Conservation (phyloP, 1,140 invertebrate genomes). For the Hypothenemus hampei region DNA sequence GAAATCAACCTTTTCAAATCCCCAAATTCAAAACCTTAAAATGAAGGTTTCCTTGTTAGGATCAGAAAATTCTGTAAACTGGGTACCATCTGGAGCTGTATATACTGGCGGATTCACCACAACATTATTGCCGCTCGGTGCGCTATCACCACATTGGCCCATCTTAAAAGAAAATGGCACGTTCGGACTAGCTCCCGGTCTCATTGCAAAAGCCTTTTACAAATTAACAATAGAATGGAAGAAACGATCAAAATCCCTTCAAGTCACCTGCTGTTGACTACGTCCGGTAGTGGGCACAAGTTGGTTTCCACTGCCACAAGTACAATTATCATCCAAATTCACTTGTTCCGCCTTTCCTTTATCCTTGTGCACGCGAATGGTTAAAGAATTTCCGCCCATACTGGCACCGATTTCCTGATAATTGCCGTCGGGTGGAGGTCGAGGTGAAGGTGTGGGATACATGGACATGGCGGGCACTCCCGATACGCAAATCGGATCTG, state of each 20-base stretch:
- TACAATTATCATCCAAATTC: constrained; percentile 20
- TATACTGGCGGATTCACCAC: constrained; percentile 37
- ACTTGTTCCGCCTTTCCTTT: constrained; percentile 36
- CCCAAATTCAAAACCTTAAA: constrained; percentile 20
- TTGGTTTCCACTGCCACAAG: constrained; percentile 2
- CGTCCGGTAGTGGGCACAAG: too few species aligned
- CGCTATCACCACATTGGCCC: constrained; percentile 26
- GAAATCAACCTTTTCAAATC: constrained; percentile 17
- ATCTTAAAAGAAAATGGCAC: constrained; percentile 39
- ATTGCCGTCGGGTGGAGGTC: constrained; percentile 26
- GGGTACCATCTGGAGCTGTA: constrained; percentile 35
- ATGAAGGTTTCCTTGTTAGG: constrained; percentile 45
- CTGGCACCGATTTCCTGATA: constrained; percentile 45
- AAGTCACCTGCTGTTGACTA: too few species aligned
- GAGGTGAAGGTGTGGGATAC: not conserved
- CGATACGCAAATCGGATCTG: constrained; percentile 22
- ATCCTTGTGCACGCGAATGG: constrained; percentile 44
- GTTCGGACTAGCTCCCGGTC: constrained; percentile 30
- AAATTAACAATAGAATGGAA: not conserved
- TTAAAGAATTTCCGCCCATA: constrained; percentile 45
- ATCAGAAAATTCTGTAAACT: constrained; percentile 43
- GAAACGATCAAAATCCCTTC: too few species aligned
- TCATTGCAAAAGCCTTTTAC: constrained; percentile 21
- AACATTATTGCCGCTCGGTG: constrained; percentile 30
- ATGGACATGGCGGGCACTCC: not conserved